Conservation (phyloP, 2,888 invertebrate genomes). For the Chymomyza caudatula region DNA sequence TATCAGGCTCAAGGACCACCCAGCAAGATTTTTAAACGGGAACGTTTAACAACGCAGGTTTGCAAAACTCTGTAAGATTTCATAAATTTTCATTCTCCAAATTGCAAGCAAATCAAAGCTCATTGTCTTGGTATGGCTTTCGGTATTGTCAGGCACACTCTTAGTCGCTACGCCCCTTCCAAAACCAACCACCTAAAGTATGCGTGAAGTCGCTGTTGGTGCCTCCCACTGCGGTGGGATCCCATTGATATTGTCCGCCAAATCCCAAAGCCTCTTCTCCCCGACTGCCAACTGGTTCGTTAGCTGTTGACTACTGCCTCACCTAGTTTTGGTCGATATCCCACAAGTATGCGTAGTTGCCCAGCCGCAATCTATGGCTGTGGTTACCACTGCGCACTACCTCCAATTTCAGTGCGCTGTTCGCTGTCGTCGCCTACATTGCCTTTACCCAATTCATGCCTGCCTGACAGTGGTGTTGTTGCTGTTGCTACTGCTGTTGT, state of each 20-base stretch:
- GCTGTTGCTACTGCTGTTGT: slow-evolving; percentile 30
- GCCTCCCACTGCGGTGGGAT: slow-evolving; percentile 46
- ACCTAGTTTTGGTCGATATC: slow-evolving; percentile 52
- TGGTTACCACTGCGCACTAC: slow-evolving; percentile 22
- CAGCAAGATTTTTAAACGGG: slow-evolving; percentile 14
- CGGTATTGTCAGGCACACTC: slow-evolving; percentile 23
- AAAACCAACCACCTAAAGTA: not conserved
- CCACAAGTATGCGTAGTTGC: slow-evolving; percentile 27
- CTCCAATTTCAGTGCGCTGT: slow-evolving; percentile 39
- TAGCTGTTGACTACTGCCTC: slow-evolving; percentile 51
- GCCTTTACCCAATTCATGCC: slow-evolving; percentile 7
- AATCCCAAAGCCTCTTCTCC: not conserved
- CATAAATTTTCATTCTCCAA: slow-evolving; percentile 61
- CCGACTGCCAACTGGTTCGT: slow-evolving; percentile 43
- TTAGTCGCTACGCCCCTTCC: slow-evolving; percentile 10
- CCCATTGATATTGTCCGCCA: slow-evolving; percentile 52
- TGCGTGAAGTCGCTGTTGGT: slow-evolving; percentile 52
- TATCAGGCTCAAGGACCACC: slow-evolving; percentile 48
- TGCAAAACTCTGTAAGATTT: slow-evolving; percentile 3
- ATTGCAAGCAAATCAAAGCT: slow-evolving; percentile 65
- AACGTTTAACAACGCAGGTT: not conserved
- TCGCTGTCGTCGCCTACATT: slow-evolving; percentile 68
- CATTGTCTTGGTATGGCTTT: slow-evolving; percentile 44
- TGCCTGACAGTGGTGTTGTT: slow-evolving; percentile 2
- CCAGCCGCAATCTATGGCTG: not conserved